Percentiles rank a stretch among this genome's conserved stretches.
These are phyloP conservation scores for Cliona cf. orientalis DNA, from an alignment of 37 sponge, comb jelly and placozoan genomes.

Conservation along the genomic window DNA sequence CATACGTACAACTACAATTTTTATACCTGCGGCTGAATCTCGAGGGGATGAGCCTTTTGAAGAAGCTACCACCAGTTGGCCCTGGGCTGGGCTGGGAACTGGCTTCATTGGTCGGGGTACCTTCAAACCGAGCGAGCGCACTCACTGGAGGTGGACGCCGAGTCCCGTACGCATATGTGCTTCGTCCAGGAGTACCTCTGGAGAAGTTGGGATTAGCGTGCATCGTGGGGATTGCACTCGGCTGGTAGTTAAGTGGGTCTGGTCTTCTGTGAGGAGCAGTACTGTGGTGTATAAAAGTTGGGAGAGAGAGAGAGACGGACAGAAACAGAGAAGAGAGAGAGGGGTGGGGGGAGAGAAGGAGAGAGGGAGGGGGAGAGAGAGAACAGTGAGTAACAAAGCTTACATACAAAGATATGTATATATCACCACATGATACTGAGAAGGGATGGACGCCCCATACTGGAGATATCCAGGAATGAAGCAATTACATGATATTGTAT, in stretches of 20 bases:
- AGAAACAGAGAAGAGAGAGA: not conserved
- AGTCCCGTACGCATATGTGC: conserved; percentile 72
- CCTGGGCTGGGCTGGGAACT: conserved; percentile 24
- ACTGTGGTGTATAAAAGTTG: conserved; percentile 10
- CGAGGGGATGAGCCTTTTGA: conserved; percentile 67
- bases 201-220: conserved; percentile 42
- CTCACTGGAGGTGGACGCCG: conserved; percentile 47
- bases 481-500: too few relatives aligned
- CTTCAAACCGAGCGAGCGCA: conserved; percentile 13
- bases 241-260: not conserved
- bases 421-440: too few relatives aligned
- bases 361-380: not conserved
- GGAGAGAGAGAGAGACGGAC: conserved; percentile 2
- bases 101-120: conserved; percentile 5
- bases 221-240: conserved; percentile 40
- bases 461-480: too few relatives aligned
- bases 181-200: conserved; percentile 43
- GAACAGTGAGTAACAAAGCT: too few relatives aligned
- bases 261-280: conserved; percentile 64
- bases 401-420: too few relatives aligned
- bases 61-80: conserved; percentile 46
- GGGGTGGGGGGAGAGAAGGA: conserved; percentile 3
- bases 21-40: conserved; percentile 58
- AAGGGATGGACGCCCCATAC: too few relatives aligned
- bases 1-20: not conserved